Evolutionary conservation across 2,888 invertebrate genomes (phyloP).

Genomic region (Epirrhoe alternata): DNA sequence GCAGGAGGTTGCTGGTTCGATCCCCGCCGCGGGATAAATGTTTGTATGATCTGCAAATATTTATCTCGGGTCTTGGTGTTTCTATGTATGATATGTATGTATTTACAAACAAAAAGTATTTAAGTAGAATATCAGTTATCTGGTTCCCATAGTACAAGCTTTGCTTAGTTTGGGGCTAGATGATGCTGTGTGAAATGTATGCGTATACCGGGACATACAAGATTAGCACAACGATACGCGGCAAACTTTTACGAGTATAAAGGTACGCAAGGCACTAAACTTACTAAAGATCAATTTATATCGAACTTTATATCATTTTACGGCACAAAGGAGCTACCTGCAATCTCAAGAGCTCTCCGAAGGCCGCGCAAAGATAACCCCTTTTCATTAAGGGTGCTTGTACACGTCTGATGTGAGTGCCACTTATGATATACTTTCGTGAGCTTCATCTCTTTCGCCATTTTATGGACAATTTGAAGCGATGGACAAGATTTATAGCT

Average conservation of each 20-base stretch:
- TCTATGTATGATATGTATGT: no score
- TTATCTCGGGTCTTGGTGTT: no score
- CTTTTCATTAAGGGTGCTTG: constrained; percentile 61
- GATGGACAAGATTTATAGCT: neutral
- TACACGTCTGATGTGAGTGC: constrained; percentile 46
- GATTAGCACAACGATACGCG: neutral
- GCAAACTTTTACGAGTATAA: neutral
- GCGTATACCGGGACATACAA: no score
- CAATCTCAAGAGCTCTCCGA: constrained; percentile 48
- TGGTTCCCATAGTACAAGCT: no score
- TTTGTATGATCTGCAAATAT: no score
- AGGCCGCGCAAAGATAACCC: constrained; percentile 59
- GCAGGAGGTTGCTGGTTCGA: no score
- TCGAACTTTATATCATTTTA: constrained; percentile 34
- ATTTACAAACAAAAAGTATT: no score
- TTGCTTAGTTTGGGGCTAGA: no score
- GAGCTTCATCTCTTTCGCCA: constrained; percentile 45
- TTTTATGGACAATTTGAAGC: constrained; percentile 44
- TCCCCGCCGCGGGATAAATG: no score
- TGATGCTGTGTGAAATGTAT: no score
- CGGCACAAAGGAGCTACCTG: constrained; percentile 48
- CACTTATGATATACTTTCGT: constrained; percentile 48
- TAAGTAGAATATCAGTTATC: no score
- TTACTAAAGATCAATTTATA: constrained; percentile 6
- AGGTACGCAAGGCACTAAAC: neutral